A percentile compares a stretch with the other conserved stretches of the same genome.
Evolutionary conservation across 2,888 invertebrate genomes (phyloP).

Genomic region (Vanessa cardui): DNA sequence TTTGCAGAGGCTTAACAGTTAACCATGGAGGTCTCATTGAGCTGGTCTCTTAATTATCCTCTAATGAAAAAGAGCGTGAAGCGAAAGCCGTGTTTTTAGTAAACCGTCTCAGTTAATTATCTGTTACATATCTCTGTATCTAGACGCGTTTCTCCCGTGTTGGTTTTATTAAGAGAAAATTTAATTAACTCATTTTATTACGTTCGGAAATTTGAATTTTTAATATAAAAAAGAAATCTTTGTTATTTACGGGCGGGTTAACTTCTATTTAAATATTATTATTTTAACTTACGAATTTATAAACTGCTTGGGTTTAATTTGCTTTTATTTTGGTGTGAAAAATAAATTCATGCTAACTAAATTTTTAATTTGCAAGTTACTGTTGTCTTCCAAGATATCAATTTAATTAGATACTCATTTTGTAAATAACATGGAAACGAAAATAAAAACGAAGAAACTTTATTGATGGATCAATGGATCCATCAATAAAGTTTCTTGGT

Average conservation of each 20-base stretch:
- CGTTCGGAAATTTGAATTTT: slow-evolving; percentile 28
- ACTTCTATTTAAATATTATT: slow-evolving; percentile 23
- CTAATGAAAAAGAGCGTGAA: slow-evolving; percentile 63
- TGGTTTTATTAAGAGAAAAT: slow-evolving; percentile 32
- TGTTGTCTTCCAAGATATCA: too few species aligned
- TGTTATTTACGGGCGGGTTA: slow-evolving; percentile 18
- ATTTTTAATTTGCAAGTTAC: too few species aligned
- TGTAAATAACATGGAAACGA: too few species aligned
- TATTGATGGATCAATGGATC: too few species aligned
- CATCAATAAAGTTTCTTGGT: too few species aligned
- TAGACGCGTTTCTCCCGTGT: slow-evolving; percentile 30
- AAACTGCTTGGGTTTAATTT: background rate
- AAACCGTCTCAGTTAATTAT: slow-evolving; percentile 34
- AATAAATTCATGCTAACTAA: background rate
- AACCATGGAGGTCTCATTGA: slow-evolving; percentile 16
- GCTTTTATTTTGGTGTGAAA: background rate
- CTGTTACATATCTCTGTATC: slow-evolving; percentile 36
- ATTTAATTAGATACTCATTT: too few species aligned
- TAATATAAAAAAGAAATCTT: slow-evolving; percentile 29
- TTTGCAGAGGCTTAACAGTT: slow-evolving; percentile 15
- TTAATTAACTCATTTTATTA: slow-evolving; percentile 38
- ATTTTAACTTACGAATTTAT: background rate
- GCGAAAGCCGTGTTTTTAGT: slow-evolving; percentile 43
- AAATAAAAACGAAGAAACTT: too few species aligned
- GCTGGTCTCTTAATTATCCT: slow-evolving; percentile 33